Evolutionary conservation across 2,888 invertebrate genomes (phyloP).

Genomic region (Xestia ashworthii): DNA sequence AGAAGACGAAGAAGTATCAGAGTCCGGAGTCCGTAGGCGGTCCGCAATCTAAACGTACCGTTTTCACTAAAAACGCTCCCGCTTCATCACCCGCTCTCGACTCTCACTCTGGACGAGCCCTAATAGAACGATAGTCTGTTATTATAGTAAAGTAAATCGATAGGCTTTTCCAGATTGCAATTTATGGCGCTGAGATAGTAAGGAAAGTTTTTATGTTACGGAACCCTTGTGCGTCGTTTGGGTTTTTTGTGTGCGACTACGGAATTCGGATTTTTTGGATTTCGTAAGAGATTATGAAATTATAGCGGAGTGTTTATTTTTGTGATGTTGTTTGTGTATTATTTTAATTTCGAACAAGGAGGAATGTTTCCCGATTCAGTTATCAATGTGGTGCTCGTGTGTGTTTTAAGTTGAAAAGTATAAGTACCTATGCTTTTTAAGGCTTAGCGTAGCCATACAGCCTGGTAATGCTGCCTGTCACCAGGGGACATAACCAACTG

Average conservation of each 20-base stretch:
- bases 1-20: too few species aligned
- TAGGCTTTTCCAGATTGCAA: conserved; percentile 70
- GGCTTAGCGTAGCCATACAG: too few species aligned
- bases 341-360: background rate
- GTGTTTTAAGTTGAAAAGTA: background rate
- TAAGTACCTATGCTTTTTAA: too few species aligned
- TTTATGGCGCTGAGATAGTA: conserved; percentile 71
- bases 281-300: conserved; percentile 33
- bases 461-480: too few species aligned
- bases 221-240: conserved; percentile 61
- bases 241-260: conserved; percentile 41
- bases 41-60: background rate
- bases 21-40: too few species aligned
- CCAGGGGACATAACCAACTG: too few species aligned
- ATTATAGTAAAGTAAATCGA: conserved; percentile 73
- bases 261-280: conserved; percentile 29
- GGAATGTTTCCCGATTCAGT: background rate
- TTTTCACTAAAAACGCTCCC: conserved; percentile 1
- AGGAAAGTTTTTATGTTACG: conserved; percentile 67
- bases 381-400: background rate
- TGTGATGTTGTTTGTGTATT: background rate
- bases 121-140: conserved; percentile 56
- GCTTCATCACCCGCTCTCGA: background rate
- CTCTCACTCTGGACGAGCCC: background rate
- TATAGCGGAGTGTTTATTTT: conserved; percentile 22